Percentiles rank a stretch among this genome's conserved stretches.
These are phyloP conservation scores for Micrasema minimum DNA, from an alignment of 1,140 invertebrate genomes.

Conservation along the genomic window DNA sequence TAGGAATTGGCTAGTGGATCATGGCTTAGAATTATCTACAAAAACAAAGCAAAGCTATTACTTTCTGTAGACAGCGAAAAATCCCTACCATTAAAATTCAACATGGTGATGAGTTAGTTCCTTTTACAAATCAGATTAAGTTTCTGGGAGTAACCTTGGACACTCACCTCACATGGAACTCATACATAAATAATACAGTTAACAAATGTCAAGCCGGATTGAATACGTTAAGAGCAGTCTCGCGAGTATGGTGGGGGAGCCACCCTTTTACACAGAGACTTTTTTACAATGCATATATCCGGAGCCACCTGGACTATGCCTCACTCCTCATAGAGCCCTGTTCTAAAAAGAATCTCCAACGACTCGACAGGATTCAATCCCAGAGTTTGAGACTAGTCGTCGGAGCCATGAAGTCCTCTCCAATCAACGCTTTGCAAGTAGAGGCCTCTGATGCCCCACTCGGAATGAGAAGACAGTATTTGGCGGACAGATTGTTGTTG, in stretches of 20 bases:
- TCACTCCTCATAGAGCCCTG: background rate
- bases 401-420: background rate
- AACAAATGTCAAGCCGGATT: background rate
- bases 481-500: background rate
- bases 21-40: background rate
- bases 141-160: background rate
- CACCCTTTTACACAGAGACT: background rate
- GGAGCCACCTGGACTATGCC: background rate
- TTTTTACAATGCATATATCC: background rate
- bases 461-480: background rate
- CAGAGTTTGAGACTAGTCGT: slow-evolving; percentile 11
- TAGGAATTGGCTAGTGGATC: background rate
- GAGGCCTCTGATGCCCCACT: background rate
- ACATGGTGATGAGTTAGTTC: background rate
- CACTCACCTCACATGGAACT: background rate
- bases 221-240: background rate
- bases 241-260: background rate
- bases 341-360: background rate
- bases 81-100: background rate
- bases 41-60: background rate
- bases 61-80: background rate
- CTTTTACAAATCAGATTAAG: background rate
- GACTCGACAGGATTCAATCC: background rate
- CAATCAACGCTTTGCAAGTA: slow-evolving; percentile 1
- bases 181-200: background rate